A percentile compares a stretch with the other conserved stretches of the same genome.
Evolutionary conservation across 2,888 invertebrate species (phyloP).

Genomic region (Chirona hameri): DNA sequence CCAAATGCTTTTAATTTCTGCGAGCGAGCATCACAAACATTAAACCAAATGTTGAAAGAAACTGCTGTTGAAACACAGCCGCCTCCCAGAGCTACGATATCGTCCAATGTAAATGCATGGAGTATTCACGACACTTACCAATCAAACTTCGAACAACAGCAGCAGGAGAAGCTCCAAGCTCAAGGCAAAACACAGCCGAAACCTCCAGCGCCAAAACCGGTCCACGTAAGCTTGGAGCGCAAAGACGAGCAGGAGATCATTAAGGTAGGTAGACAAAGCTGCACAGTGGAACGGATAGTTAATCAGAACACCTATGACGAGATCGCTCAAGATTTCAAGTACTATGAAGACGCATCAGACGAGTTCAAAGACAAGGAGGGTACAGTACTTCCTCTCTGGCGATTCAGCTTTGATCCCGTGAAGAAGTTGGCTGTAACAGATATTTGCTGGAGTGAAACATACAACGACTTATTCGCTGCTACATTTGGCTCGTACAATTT

Average conservation of each 20-base stretch:
- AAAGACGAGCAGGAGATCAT: conserved; percentile 33
- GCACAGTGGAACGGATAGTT: conserved; percentile 86
- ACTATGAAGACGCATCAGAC: conserved; percentile 95
- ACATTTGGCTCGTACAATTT: conserved; percentile 83
- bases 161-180: not conserved
- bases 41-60: conserved; percentile 50
- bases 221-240: not conserved
- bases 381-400: conserved; percentile 88
- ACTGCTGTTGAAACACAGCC: conserved; percentile 81
- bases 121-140: conserved; percentile 81
- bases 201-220: not conserved
- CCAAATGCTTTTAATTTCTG: conserved; percentile 95
- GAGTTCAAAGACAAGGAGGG: conserved; percentile 90
- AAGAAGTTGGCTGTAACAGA: conserved; percentile 84
- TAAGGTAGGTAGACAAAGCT: conserved; percentile 56
- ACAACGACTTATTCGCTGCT: conserved; percentile 86
- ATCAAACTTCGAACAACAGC: conserved; percentile 30
- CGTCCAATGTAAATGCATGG: conserved; percentile 78
- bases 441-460: conserved; percentile 79
- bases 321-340: conserved; percentile 85
- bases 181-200: not conserved
- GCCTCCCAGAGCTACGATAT: conserved; percentile 73
- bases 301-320: conserved; percentile 93
- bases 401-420: conserved; percentile 75
- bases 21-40: conserved; percentile 83